Evolutionary conservation across 1,140 invertebrate species (phyloP).

Genomic region (Pogonognathellus flavescens): DNA sequence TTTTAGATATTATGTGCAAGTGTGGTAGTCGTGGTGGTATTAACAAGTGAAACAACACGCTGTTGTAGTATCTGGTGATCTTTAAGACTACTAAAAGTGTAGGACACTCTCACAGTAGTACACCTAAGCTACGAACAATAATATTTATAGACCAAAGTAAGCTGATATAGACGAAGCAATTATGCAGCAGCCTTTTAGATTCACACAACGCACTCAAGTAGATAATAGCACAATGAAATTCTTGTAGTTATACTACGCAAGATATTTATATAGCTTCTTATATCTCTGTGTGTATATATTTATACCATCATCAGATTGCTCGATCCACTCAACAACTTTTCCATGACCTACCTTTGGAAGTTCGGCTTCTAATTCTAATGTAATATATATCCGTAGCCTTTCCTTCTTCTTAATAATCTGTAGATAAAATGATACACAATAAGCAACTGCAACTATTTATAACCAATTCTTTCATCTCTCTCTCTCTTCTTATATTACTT

Average conservation of each 20-base stretch:
- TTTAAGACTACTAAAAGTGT: too few relatives aligned
- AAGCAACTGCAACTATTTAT: too few relatives aligned
- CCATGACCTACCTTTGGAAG: constrained; percentile 40
- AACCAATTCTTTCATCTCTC: too few relatives aligned
- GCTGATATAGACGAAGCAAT: background rate
- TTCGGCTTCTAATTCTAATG: constrained; percentile 8
- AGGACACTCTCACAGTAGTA: too few relatives aligned
- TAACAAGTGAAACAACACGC: too few relatives aligned
- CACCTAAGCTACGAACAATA: background rate
- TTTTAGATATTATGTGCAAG: constrained; percentile 20
- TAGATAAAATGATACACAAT: too few relatives aligned
- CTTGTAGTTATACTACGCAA: constrained; percentile 1
- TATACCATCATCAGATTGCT: background rate
- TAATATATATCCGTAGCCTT: background rate
- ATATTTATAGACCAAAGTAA: background rate
- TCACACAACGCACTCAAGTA: too few relatives aligned
- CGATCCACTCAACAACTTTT: constrained; percentile 35
- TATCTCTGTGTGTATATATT: background rate
- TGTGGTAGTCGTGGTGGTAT: too few relatives aligned
- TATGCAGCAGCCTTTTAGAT: background rate
- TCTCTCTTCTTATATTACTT: too few relatives aligned
- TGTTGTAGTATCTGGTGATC: too few relatives aligned
- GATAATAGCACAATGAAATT: too few relatives aligned
- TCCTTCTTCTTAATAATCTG: background rate
- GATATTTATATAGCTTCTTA: too few relatives aligned